A percentile compares a stretch with the other conserved stretches of the same genome.
These are phyloP conservation scores for Agonopterix subpropinquella DNA, from an alignment of 2,888 invertebrate genomes.

Conservation along the genomic window DNA sequence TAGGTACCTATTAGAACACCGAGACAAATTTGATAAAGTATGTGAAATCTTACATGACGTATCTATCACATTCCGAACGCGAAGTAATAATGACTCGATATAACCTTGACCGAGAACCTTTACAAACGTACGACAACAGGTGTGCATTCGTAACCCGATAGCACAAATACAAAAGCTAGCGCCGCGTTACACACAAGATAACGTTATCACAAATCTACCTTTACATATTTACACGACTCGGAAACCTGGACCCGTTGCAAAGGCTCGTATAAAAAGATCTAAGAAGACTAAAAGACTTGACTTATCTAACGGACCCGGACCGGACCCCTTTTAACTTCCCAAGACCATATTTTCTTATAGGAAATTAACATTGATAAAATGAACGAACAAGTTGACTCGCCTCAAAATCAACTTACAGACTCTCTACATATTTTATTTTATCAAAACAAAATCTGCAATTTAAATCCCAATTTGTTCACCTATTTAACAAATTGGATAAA, in stretches of 20 bases:
- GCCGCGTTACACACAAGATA: slow-evolving; percentile 10
- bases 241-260: slow-evolving; percentile 10
- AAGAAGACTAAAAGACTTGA: slow-evolving; percentile 1
- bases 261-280: slow-evolving; percentile 7
- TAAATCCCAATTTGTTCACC: neutral
- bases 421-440: neutral
- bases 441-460: slow-evolving; percentile 1
- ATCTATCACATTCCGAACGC: neutral
- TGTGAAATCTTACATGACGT: neutral
- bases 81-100: neutral
- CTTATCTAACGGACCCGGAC: slow-evolving; percentile 9
- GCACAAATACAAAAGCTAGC: slow-evolving; percentile 8
- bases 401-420: slow-evolving; percentile 2
- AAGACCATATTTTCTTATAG: slow-evolving; percentile 14
- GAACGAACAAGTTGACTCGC: slow-evolving; percentile 3
- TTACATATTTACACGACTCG: slow-evolving; percentile 6
- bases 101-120: neutral
- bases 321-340: slow-evolving; percentile 11
- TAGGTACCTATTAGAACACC: neutral
- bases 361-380: slow-evolving; percentile 10
- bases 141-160: slow-evolving; percentile 9
- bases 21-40: neutral
- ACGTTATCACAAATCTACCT: slow-evolving; percentile 1
- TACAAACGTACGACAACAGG: slow-evolving; percentile 3
- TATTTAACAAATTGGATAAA: neutral